phyloP scores from a whole-genome alignment of 2,888 invertebrate genomes.

The Agrotis segetum region DNA sequence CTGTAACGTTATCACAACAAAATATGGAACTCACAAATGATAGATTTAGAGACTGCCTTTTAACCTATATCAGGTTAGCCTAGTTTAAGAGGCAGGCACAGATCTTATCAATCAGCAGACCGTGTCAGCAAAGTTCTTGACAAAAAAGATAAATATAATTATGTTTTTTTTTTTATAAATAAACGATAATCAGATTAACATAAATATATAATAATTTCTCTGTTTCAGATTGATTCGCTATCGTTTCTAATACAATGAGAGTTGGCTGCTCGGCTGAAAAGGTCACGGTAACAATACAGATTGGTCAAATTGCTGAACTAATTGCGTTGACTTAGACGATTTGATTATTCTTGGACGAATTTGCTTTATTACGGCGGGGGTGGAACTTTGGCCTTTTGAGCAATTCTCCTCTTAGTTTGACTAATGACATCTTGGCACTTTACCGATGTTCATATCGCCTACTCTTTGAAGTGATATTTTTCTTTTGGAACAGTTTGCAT shows the following conservation, averaged over 20 bases:
- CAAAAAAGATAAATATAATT: too few relatives aligned
- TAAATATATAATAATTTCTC: constrained; percentile 6
- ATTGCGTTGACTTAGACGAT: constrained; percentile 48
- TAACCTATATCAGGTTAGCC: too few relatives aligned
- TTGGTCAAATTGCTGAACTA: constrained; percentile 42
- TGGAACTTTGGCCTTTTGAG: constrained; percentile 31
- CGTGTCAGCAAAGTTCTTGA: too few relatives aligned
- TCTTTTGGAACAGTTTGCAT: too few relatives aligned
- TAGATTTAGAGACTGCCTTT: too few relatives aligned
- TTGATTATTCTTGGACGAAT: constrained; percentile 39
- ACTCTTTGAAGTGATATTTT: not conserved
- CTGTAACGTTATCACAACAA: too few relatives aligned
- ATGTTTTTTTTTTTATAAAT: too few relatives aligned
- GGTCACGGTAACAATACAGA: constrained; percentile 27
- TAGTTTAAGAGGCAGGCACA: too few relatives aligned
- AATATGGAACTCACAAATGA: not conserved
- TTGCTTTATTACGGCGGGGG: constrained; percentile 9
- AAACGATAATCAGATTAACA: constrained; percentile 1
- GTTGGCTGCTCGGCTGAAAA: constrained; percentile 10
- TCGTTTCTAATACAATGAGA: constrained; percentile 37
- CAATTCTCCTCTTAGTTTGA: constrained; percentile 14
- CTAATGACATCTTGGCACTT: constrained; percentile 13
- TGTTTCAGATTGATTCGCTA: constrained; percentile 18
- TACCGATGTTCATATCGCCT: not conserved
- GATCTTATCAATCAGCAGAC: too few relatives aligned